Base-by-base conservation (phyloP, 2,797 vertebrate species). In the Gastrophryne carolinensis region DNA sequence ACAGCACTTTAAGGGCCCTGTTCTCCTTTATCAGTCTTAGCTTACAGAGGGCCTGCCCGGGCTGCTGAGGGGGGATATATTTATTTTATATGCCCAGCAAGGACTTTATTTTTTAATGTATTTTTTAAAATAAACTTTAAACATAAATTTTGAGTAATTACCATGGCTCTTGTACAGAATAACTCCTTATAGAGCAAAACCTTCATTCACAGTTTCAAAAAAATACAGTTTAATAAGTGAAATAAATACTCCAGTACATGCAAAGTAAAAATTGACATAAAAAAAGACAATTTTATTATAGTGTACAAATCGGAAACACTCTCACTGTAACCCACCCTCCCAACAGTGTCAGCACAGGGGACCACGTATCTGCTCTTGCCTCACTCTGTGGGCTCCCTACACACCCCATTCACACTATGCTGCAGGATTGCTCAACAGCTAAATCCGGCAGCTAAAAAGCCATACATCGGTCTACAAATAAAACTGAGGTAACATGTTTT, bases 201-300 rank as follows among this genome's bases (percentile, higher is more conserved):
- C n/a, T 44, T 24, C 27, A 17, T 67, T 52, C 53, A 37, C 80
- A 88, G 86, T 93, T 90, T 93, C 92, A 95, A 96, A 95, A 87
- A 57, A 19, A 37, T 90, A 95, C 92, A 82, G 92, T 94, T 98
- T 98, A 98, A 97, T 98, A 93, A 89, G 91, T 94, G 94, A 96
- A 99, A 99, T 99, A 98, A 98, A 99, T 99, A 99, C 94, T 98
- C 94, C 93, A 93, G 94, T 97, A 98, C 95, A 98, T 97, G 96
- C 94, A 97, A 91, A 91, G 90, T 93, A 93, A 91, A 93, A 94
- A 95, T 90, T 83, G 88, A 94, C 91, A 90, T 90, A 12, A 24
- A 65, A 62, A 69, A 93, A 91, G 89, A 93, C 90, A 92, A 94
- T 93, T 93, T 92, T 92, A 92, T 86, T 91, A 97, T 96, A 96